Base-by-base conservation (phyloP, 2,888 invertebrate genomes). In the Leptinotarsa tumamoca region DNA sequence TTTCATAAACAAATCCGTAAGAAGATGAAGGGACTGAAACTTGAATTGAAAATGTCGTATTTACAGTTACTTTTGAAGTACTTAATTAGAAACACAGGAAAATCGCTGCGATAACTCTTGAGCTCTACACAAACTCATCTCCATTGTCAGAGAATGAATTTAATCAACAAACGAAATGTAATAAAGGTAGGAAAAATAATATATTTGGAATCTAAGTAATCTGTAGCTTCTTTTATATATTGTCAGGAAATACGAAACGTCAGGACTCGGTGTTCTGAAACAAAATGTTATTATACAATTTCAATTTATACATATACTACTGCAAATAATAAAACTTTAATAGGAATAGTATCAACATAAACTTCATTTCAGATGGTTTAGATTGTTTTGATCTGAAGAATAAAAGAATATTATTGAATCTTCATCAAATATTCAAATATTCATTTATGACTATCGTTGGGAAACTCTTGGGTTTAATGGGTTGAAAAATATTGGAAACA, bases 11-110 rank as follows among this genome's bases (percentile, higher is more conserved):
- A 23, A 58, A 58, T 58, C 21, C 58, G 14, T 15, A 58, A 23
- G 58, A 58, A 21, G 21, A 58, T 58, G 58, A 58, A 13, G 58
- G 23, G 21, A 43, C 23, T 23, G 58, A 58, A 58, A 58, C 58
- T 23, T 3, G 13, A 58, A 58, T 58, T 23, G 58, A 52, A 52
- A 52, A 52, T 17, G 21, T 58, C 21, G 58, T 58, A 58, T 58
- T 58, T 58, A 58, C 58, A 23, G 58, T 58, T 58, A 58, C 58
- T 58, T 33, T 58, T 58, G 58, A 58, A 58, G 58, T 58, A 23
- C 58, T 58, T 58, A 58, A 58, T 58, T 58, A 58, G 21, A 58
- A 58, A 17, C 58, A 23, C 23, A 15, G 58, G 23, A 58, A 58
- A 23, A 58, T 58, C 58, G 58, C 23, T 23, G 58, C 21, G 15